phyloP scores from a whole-genome alignment of 2,797 vertebrate species.

The Mus minutoides region DNA sequence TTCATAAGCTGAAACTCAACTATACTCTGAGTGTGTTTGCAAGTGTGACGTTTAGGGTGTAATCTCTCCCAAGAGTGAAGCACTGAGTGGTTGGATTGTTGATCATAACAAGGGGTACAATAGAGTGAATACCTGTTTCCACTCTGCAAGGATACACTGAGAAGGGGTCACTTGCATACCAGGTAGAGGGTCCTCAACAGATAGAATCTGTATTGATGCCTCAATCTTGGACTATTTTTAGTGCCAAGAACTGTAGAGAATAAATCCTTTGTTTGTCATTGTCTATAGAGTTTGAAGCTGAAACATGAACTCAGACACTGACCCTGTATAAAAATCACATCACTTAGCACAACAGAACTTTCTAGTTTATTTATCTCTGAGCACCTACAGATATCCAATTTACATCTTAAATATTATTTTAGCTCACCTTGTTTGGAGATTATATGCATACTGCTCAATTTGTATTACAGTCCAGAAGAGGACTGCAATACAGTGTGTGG shows the following conservation, averaged over 20 bases:
- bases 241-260: background rate
- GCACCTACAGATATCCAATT: background rate
- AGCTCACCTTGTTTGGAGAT: background rate
- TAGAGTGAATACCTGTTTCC: background rate
- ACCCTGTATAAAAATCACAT: background rate
- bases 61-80: background rate
- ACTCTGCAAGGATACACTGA: background rate
- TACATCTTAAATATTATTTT: background rate
- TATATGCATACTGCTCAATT: background rate
- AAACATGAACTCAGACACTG: background rate
- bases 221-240: background rate
- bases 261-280: background rate
- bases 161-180: background rate
- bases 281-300: background rate
- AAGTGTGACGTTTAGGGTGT: background rate
- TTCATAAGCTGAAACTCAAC: background rate
- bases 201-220: background rate
- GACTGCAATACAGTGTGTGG: too few relatives aligned
- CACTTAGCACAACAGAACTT: background rate
- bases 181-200: background rate
- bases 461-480: background rate
- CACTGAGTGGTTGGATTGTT: background rate
- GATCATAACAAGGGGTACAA: background rate
- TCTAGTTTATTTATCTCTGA: background rate
- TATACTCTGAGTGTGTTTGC: background rate